Conservation (phyloP, 2,888 invertebrate genomes). For the Sinelater perroti region DNA sequence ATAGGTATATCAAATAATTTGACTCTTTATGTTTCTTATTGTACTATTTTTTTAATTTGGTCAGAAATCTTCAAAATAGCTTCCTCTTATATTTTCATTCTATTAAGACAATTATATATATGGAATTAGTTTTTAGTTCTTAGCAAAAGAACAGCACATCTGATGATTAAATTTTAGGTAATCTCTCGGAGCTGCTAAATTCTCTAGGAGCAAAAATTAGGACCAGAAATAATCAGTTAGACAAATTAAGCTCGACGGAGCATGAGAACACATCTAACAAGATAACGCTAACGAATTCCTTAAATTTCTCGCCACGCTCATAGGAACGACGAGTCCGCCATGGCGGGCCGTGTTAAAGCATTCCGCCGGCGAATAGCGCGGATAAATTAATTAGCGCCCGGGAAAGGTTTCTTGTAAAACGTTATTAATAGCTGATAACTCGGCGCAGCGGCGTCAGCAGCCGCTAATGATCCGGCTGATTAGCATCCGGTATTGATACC, state of each 20-base stretch:
- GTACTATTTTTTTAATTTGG: too few species aligned
- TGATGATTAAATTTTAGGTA: too few species aligned
- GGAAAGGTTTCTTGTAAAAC: slow-evolving; percentile 28
- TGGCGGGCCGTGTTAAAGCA: slow-evolving; percentile 3
- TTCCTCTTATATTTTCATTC: too few species aligned
- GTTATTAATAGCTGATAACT: slow-evolving; percentile 31
- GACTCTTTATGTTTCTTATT: too few species aligned
- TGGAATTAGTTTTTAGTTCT: too few species aligned
- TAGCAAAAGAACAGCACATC: too few species aligned
- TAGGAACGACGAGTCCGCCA: slow-evolving; percentile 10
- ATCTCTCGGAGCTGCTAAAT: too few species aligned
- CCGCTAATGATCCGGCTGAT: slow-evolving; percentile 27
- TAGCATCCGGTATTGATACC: slow-evolving; percentile 19
- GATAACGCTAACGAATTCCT: slow-evolving; percentile 23
- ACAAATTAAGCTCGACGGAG: slow-evolving; percentile 5
- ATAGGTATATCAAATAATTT: too few species aligned
- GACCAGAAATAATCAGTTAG: slow-evolving; percentile 7
- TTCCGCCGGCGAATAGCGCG: slow-evolving; percentile 16
- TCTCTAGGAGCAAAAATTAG: too few species aligned
- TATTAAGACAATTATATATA: too few species aligned
- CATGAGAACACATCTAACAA: slow-evolving; percentile 10
- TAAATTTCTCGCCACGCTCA: slow-evolving; percentile 13
- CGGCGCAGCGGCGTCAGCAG: slow-evolving; percentile 22
- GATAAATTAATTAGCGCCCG: slow-evolving; percentile 25
- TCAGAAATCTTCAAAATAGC: too few species aligned